Evolutionary conservation across 2,888 invertebrate genomes (phyloP).

Genomic region (Hyalella azteca): DNA sequence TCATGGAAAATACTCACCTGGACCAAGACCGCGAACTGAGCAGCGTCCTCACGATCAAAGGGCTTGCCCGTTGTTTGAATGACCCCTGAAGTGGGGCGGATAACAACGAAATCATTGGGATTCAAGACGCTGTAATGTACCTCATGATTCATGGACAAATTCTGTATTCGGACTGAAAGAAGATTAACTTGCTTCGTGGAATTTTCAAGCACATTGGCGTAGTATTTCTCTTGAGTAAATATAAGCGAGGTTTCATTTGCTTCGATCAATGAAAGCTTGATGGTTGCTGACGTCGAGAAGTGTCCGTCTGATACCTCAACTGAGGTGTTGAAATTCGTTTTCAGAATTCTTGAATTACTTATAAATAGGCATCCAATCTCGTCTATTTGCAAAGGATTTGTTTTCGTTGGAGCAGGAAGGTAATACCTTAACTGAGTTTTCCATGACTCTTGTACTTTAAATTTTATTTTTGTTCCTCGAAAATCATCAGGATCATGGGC

Average conservation of each 20-base stretch:
- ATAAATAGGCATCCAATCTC: conserved; percentile 74
- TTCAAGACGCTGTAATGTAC: conserved; percentile 85
- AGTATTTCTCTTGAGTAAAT: conserved; percentile 81
- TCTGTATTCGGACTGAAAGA: conserved; percentile 85
- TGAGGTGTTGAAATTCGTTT: conserved; percentile 68
- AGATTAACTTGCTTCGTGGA: conserved; percentile 80
- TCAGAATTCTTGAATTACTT: conserved; percentile 70
- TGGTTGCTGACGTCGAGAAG: conserved; percentile 75
- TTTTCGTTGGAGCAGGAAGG: conserved; percentile 81
- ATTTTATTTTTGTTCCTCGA: background rate
- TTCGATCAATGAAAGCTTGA: conserved; percentile 73
- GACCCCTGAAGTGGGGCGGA: conserved; percentile 79
- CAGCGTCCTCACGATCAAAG: conserved; percentile 85
- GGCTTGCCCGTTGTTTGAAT: conserved; percentile 79
- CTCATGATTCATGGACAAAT: conserved; percentile 85
- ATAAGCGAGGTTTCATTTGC: conserved; percentile 75
- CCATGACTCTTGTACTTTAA: background rate
- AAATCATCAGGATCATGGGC: conserved; percentile 80
- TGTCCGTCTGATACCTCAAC: conserved; percentile 86
- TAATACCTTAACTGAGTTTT: conserved; percentile 71
- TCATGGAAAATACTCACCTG: conserved; percentile 76
- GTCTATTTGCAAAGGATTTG: conserved; percentile 76
- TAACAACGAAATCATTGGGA: conserved; percentile 68
- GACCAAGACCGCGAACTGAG: conserved; percentile 81
- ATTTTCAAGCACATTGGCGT: conserved; percentile 83